Evolutionary conservation across 2,888 invertebrate genomes (phyloP), one percentile per base, ranked within the genome.

Genomic region (Eudasyphora cyanicolor): DNA sequence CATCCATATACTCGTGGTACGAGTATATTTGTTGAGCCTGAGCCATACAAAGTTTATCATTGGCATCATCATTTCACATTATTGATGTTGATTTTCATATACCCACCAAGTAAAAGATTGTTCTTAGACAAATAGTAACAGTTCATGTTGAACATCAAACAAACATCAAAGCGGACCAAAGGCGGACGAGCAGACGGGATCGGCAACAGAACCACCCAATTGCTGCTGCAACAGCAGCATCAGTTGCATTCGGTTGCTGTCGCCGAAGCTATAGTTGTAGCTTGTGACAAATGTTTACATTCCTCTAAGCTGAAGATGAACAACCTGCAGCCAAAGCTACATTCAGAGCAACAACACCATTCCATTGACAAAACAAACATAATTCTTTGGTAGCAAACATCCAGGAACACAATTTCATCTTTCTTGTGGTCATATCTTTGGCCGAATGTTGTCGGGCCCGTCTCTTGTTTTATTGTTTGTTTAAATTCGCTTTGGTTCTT

Each of bases 51-150:
- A 57, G 60, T 29, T 60, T 60, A 60, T 29, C 60, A 60, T 80
- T 45, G 77, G 6, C 51, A 54, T 3, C 32, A 17, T 38, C 38
- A 38, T 64, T 73, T 2, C 51, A 19, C 67, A 35, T 79, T 73
- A 60, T 21, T 21, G n/a, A 35, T 17, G 29, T 38, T 29, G 19
- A 38, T 42, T 57, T 75, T 19, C 2, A n/a, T 45, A 21, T 10
- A 57, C 62, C 38, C n/a, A n/a, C n/a, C n/a, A n/a, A 74, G 62
- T 27, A 14, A 71, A 74, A 74, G 49, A 78, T 80, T 80, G 54
- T 71, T 84, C 77, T 81, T 76, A 80, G 71, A 84, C 80, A 84
- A 80, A 80, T 81, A 84, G 71, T 45, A 77, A 78, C 54, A 73
- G 64, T n/a, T n/a, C 69, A 76, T 12, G 51, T 54, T 71, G 62